Evolutionary conservation across 2,797 vertebrate genomes (phyloP).

Genomic region (Syndactyla subalaris): DNA sequence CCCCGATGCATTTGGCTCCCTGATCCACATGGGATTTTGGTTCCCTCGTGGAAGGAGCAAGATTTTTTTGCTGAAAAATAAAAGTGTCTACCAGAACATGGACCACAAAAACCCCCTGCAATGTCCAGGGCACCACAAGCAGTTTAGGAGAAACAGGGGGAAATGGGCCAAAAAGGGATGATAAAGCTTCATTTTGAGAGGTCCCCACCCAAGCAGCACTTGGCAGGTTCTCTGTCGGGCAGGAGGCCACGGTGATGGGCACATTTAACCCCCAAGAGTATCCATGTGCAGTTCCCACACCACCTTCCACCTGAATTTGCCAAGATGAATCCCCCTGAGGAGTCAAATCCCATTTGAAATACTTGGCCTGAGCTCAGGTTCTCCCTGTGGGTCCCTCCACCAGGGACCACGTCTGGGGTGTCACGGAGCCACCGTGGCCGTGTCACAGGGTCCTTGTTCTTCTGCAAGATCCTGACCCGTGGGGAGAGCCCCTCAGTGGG

Average conservation of each 20-base stretch:
- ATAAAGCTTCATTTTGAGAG: neutral
- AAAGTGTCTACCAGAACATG: neutral
- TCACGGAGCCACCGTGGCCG: rapidly evolving
- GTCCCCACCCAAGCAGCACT: neutral
- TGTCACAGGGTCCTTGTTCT: rapidly evolving
- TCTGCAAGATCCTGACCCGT: neutral
- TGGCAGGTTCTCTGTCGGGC: neutral
- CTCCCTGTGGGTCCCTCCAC: neutral
- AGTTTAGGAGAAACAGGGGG: neutral
- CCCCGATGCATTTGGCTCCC: rapidly evolving
- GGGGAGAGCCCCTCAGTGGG: neutral
- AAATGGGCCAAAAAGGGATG: neutral
- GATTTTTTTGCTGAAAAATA: neutral
- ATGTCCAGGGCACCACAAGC: neutral
- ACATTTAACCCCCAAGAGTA: neutral
- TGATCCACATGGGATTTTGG: neutral
- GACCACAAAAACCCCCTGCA: neutral
- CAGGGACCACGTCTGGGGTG: rapidly evolving
- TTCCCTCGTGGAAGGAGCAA: neutral
- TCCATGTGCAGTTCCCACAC: neutral
- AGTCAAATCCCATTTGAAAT: neutral
- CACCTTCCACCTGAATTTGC: neutral
- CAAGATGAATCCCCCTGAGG: neutral
- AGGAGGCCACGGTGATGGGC: neutral
- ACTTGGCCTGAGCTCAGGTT: neutral